Percentiles rank a stretch among this genome's conserved stretches.
These are phyloP conservation scores for Cryptocephalus moraei DNA, from an alignment of 2,888 invertebrate species.

Conservation along the genomic window DNA sequence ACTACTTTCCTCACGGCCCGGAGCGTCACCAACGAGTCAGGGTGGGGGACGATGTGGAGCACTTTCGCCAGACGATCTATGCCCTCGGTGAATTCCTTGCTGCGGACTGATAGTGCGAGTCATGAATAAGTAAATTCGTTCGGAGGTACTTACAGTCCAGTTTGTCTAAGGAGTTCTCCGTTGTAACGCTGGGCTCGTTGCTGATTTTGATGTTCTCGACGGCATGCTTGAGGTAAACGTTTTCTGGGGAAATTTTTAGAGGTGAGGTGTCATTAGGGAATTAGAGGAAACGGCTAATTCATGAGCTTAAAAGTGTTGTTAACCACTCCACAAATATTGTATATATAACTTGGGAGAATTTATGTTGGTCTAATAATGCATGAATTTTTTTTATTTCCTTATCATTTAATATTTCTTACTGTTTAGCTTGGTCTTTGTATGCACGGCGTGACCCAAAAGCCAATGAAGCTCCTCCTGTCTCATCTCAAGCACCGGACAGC, in stretches of 20 bases:
- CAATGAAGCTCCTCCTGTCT: constrained; percentile 69
- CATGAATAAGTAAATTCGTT: constrained; percentile 28
- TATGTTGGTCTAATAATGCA: too few relatives aligned
- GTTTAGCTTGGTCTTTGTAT: constrained; percentile 74
- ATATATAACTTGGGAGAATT: too few relatives aligned
- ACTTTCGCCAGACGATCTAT: constrained; percentile 68
- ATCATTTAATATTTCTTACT: constrained; percentile 37
- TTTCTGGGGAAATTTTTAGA: constrained; percentile 43
- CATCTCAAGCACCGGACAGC: constrained; percentile 55
- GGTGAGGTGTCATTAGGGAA: neutral
- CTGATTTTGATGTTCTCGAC: constrained; percentile 49
- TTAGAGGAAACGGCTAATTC: neutral
- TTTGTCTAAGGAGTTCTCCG: constrained; percentile 75
- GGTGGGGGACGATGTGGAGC: constrained; percentile 71
- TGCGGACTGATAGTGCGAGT: constrained; percentile 51
- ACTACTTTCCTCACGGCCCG: constrained; percentile 58
- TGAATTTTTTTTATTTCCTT: too few relatives aligned
- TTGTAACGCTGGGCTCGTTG: constrained; percentile 61
- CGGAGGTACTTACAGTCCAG: constrained; percentile 63
- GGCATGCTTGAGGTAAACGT: constrained; percentile 59
- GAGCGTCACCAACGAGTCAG: constrained; percentile 65
- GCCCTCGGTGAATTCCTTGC: constrained; percentile 73
- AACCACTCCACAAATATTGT: too few relatives aligned
- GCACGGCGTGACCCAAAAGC: constrained; percentile 74
- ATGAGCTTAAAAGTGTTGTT: too few relatives aligned